Conservation (phyloP, 1,140 invertebrate species). For the Drosophila ohnishii region DNA sequence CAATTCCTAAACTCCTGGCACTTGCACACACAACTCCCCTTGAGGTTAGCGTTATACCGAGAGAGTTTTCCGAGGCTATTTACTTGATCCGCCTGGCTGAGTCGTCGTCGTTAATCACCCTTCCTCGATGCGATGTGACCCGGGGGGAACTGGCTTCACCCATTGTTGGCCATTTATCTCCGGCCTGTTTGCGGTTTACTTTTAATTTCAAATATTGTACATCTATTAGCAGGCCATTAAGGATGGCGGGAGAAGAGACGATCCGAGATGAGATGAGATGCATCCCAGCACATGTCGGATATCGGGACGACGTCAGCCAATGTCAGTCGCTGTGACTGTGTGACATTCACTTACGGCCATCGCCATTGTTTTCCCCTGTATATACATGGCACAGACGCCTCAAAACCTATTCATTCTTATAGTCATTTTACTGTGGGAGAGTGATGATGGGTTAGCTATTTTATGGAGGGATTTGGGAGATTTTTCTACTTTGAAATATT, state of each 20-base stretch:
- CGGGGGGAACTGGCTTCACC: constrained; percentile 32
- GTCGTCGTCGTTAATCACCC: constrained; percentile 61
- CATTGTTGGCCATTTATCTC: constrained; percentile 59
- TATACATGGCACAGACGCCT: constrained; percentile 6
- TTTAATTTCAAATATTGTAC: constrained; percentile 65
- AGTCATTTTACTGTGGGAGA: not conserved
- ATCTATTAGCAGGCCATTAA: constrained; percentile 70
- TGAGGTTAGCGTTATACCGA: not conserved
- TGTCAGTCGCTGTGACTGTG: constrained; percentile 39
- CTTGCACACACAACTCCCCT: constrained; percentile 17
- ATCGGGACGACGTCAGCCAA: constrained; percentile 57
- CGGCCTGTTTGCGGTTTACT: constrained; percentile 69
- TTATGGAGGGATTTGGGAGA: not conserved
- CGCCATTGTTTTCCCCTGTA: constrained; percentile 59
- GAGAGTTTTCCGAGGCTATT: constrained; percentile 19
- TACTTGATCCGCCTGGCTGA: constrained; percentile 22
- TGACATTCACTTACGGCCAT: constrained; percentile 58
- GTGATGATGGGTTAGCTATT: not conserved
- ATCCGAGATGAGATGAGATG: constrained; percentile 10
- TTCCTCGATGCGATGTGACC: constrained; percentile 1
- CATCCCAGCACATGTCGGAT: constrained; percentile 67
- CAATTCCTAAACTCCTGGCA: not conserved
- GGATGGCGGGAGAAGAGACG: constrained; percentile 21
- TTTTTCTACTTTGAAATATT: not conserved
- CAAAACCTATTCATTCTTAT: constrained; percentile 23